phyloP scores from a whole-genome alignment of 2,888 invertebrate species.

The Drepanosiphum platanoidis region DNA sequence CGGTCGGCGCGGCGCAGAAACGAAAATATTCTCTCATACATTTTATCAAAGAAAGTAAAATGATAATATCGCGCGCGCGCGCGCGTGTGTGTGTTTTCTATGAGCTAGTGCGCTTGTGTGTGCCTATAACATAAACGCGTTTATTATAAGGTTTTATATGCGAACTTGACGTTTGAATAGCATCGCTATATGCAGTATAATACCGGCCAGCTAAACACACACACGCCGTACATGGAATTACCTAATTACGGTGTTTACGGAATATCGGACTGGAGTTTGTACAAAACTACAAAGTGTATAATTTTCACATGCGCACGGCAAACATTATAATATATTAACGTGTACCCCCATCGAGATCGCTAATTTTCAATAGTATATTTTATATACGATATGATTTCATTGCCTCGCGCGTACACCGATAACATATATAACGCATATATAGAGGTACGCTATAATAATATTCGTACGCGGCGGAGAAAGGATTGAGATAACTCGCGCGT shows the following conservation, averaged over 20 bases:
- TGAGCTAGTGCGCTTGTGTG: too few species aligned
- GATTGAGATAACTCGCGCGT: neutral
- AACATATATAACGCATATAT: neutral
- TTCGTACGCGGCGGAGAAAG: neutral
- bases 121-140: too few species aligned
- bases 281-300: slow-evolving; percentile 14
- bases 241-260: slow-evolving; percentile 22
- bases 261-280: neutral
- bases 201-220: slow-evolving; percentile 2
- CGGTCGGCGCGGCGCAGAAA: neutral
- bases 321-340: too few species aligned
- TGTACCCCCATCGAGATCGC: neutral
- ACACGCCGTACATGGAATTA: slow-evolving; percentile 4
- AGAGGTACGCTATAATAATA: too few species aligned
- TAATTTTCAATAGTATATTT: slow-evolving; percentile 17
- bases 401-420: neutral
- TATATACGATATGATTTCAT: neutral
- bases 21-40: slow-evolving; percentile 4
- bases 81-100: too few species aligned
- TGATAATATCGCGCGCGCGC: neutral
- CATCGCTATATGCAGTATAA: neutral
- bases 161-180: slow-evolving; percentile 5
- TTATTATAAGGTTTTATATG: neutral
- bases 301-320: neutral
- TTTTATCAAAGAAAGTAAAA: slow-evolving; percentile 28